Evolutionary conservation across 2,113 vertebrate genomes (phyloP).

Genomic region (Halcyon malimbica): DNA sequence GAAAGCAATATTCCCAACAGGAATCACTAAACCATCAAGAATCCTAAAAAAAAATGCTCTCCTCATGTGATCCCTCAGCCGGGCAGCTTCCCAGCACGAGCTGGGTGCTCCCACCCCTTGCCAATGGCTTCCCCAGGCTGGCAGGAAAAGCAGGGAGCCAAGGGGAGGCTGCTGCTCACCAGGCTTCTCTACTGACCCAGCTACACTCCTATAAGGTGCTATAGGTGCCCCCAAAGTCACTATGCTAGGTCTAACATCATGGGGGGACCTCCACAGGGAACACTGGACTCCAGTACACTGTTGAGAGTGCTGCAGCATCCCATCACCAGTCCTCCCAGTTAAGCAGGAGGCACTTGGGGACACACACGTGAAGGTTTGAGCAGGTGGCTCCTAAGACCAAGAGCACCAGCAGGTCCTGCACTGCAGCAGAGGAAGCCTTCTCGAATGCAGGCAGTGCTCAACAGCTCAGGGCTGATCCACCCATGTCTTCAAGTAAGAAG

Average conservation of each 20-base stretch:
- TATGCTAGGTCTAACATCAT: neutral
- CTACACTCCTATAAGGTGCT: neutral
- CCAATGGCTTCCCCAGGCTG: neutral
- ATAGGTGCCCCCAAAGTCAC: neutral
- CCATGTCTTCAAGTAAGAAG: neutral
- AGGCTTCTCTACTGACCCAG: neutral
- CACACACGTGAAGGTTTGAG: neutral
- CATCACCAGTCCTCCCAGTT: neutral
- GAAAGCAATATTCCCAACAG: neutral
- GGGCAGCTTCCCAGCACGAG: neutral
- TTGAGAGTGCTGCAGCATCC: neutral
- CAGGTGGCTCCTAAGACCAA: neutral
- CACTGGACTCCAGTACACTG: neutral
- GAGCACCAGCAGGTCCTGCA: neutral
- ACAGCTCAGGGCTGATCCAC: neutral
- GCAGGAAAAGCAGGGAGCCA: neutral
- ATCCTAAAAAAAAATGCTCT: neutral
- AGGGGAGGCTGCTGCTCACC: neutral
- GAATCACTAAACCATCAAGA: neutral
- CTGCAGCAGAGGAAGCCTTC: neutral
- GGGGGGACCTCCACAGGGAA: neutral
- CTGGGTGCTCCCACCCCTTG: neutral
- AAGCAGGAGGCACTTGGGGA: rapidly evolving
- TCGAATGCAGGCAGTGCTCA: neutral
- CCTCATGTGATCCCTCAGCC: neutral